Conservation (phyloP, 2,113 vertebrate genomes). For the Loxodonta africana region DNA sequence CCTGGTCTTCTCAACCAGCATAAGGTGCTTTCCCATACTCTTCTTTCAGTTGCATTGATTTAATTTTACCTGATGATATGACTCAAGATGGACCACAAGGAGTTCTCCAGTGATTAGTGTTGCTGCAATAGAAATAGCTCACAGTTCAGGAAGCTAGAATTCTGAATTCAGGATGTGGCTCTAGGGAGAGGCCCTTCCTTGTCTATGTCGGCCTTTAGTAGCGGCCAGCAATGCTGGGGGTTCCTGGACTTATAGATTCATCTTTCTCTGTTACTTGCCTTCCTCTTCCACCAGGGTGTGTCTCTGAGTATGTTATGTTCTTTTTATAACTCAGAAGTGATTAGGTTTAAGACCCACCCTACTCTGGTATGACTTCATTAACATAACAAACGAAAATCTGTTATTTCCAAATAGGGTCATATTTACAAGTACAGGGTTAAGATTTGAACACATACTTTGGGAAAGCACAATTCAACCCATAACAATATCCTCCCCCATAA, state of each 20-base stretch:
- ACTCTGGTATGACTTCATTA: not conserved
- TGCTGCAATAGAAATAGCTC: not conserved
- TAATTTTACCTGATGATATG: not conserved
- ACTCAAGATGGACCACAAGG: not conserved
- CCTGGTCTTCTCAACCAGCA: not conserved
- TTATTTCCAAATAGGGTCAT: not conserved
- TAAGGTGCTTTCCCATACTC: accelerated
- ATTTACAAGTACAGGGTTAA: not conserved
- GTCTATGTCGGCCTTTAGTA: not conserved
- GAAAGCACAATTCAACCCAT: not conserved
- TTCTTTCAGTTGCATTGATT: no score
- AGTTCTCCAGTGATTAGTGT: not conserved
- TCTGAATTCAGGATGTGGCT: not conserved
- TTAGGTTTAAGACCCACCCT: not conserved
- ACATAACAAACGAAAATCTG: not conserved
- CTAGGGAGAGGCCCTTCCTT: not conserved
- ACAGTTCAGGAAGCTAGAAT: not conserved
- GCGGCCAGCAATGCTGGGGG: not conserved
- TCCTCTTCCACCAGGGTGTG: no score
- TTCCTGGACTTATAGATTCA: not conserved
- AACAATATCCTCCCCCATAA: not conserved
- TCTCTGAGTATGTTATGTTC: no score
- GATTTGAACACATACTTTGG: not conserved
- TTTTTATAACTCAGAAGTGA: not conserved
- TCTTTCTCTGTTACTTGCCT: not conserved